A percentile compares a stretch with the other conserved stretches of the same genome.
These are phyloP conservation scores for Mormyrus iriodes DNA, from an alignment of 2,113 vertebrate genomes.

Conservation along the genomic window DNA sequence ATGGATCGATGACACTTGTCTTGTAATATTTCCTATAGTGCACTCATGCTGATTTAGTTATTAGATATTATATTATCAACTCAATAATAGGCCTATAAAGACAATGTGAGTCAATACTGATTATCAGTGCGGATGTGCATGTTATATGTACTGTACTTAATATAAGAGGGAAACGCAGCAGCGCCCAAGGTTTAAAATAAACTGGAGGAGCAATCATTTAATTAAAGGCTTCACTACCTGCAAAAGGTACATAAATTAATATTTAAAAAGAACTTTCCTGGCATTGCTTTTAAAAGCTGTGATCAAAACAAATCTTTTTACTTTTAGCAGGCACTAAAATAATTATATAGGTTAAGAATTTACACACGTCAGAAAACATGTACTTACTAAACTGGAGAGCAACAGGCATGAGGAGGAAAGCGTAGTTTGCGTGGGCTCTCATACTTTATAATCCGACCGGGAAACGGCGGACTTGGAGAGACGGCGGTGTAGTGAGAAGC, in stretches of 20 bases:
- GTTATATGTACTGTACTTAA: not conserved
- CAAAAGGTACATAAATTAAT: not conserved
- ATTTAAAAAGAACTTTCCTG: not conserved
- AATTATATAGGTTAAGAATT: not conserved
- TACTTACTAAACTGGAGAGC: conserved; percentile 65
- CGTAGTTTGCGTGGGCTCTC: conserved; percentile 49
- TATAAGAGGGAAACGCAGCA: not conserved
- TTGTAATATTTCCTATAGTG: not conserved
- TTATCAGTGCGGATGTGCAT: not conserved
- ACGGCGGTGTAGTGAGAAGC: not conserved
- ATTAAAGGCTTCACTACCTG: not conserved
- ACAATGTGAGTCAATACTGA: not conserved
- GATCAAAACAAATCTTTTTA: not conserved
- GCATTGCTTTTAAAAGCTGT: not conserved
- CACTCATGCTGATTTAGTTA: not conserved
- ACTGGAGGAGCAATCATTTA: not conserved
- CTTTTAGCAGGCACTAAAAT: not conserved
- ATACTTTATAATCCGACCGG: conserved; percentile 44
- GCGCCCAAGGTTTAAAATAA: not conserved
- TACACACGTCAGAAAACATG: not conserved
- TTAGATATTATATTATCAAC: not conserved
- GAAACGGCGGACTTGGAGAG: not conserved
- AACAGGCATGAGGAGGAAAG: conserved; percentile 62
- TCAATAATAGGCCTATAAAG: not conserved
- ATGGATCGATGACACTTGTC: not conserved